Conservation (phyloP, 2,888 invertebrate species). For the Elgonia sp. region DNA sequence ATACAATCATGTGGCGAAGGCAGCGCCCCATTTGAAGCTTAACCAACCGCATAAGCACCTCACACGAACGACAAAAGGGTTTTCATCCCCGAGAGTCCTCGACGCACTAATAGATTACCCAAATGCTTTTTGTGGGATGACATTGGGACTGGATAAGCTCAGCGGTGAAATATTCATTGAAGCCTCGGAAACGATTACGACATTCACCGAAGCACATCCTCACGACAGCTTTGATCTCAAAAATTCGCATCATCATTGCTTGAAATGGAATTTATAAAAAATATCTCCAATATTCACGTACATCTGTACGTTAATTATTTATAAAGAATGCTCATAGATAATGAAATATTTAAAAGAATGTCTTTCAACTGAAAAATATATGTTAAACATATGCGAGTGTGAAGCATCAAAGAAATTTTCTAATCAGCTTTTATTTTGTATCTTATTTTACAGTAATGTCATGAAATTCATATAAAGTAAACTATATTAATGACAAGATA, state of each 20-base stretch:
- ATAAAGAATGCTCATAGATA: neutral
- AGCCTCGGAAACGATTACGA: slow-evolving; percentile 79
- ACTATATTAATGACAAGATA: too few species aligned
- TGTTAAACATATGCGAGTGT: neutral
- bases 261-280: slow-evolving; percentile 65
- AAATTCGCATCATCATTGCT: slow-evolving; percentile 73
- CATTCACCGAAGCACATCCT: slow-evolving; percentile 78
- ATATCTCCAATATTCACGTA: slow-evolving; percentile 23
- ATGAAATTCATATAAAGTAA: neutral
- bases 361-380: neutral
- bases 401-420: too few species aligned
- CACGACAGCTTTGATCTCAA: slow-evolving; percentile 81
- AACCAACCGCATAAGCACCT: slow-evolving; percentile 85
- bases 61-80: slow-evolving; percentile 85
- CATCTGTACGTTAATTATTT: slow-evolving; percentile 27
- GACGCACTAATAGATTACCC: slow-evolving; percentile 83
- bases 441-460: too few species aligned
- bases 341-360: neutral
- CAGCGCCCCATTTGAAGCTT: slow-evolving; percentile 81
- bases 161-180: slow-evolving; percentile 82
- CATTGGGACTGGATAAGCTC: slow-evolving; percentile 77
- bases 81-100: slow-evolving; percentile 83
- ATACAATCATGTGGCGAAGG: slow-evolving; percentile 51
- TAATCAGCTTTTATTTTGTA: too few species aligned
- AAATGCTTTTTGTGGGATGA: slow-evolving; percentile 84